A percentile compares a stretch with the other conserved stretches of the same genome.
phyloP scores from a whole-genome alignment of 2,797 vertebrate genomes.

The Mus caroli region DNA sequence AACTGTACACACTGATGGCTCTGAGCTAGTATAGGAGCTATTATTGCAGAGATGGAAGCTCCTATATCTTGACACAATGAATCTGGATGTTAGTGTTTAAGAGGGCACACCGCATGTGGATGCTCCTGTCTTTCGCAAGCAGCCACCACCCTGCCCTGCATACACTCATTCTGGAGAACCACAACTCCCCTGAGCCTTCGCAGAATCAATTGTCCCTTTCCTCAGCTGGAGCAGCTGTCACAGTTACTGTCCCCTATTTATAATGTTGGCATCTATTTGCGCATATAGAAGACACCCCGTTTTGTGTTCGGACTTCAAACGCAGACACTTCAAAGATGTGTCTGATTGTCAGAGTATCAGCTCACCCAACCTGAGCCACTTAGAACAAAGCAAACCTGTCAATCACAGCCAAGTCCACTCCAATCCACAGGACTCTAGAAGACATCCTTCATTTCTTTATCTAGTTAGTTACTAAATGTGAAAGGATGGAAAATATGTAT shows the following conservation, averaged over 20 bases:
- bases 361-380: not conserved
- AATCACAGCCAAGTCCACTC: not conserved
- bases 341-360: not conserved
- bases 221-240: not conserved
- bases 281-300: rapidly evolving
- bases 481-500: not conserved
- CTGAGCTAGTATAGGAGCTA: not conserved
- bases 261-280: not conserved
- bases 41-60: not conserved
- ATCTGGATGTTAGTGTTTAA: not conserved
- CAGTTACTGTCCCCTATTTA: not conserved
- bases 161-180: not conserved
- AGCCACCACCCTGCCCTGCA: not conserved
- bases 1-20: not conserved
- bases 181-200: not conserved
- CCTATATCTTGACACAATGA: not conserved
- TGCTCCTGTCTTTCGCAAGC: no score
- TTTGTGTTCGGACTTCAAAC: not conserved
- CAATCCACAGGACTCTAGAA: not conserved
- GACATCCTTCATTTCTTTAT: not conserved
- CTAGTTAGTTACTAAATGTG: no score
- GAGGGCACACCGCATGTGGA: not conserved
- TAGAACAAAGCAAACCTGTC: not conserved
- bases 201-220: not conserved
- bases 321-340: not conserved